Base-by-base conservation (phyloP, 2,888 invertebrate species). In the Dryadula phaetusa region DNA sequence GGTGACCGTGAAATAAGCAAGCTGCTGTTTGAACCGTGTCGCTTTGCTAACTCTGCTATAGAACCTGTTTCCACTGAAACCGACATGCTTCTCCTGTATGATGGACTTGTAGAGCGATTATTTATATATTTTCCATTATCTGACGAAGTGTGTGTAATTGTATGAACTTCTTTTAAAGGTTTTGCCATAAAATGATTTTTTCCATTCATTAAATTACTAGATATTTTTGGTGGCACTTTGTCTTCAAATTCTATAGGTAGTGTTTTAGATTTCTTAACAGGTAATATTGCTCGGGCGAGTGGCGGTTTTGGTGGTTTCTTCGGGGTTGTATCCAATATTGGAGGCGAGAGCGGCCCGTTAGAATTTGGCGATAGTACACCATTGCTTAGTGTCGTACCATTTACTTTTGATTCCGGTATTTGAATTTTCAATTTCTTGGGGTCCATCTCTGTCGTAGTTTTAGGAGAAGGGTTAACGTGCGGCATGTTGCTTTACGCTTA, bases 1-100 rank as follows among this genome's bases (percentile, higher is more conserved):
- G 94, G 94, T 49, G 94, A 95, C 74, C 94, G 88, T 34, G 94
- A 93, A 37, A 90, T 83, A 16, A 90, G 78, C 7, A 86, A 74
- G 62, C 77, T 86, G 69, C 76, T 82, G 37, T 76, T 78, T 12
- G 90, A 80, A 22, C 83, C 84, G 76, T 93, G 93, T 63, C 92
- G 84, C 72, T 79, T 87, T 5, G 93, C 93, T 10, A 93, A 83
- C 74, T 93, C 93, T 61, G 92, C 87, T 70, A 93, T 93, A 4
- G 92, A 92, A 20, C 93, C 93, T 34, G 88, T 92, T 77, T 93
- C 93, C 18, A 93, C 90, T 7, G 88, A 86, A 20, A 82, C 77
- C 7, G 92, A 91, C 72, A 75, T 82, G 75, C 88, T 92, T 70
- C 91, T 85, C 75, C 82, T 86, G 66, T 87, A 90, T 18, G 83